phyloP scores from a whole-genome alignment of 2,888 invertebrate genomes.

The Vandiemenella viatica region DNA sequence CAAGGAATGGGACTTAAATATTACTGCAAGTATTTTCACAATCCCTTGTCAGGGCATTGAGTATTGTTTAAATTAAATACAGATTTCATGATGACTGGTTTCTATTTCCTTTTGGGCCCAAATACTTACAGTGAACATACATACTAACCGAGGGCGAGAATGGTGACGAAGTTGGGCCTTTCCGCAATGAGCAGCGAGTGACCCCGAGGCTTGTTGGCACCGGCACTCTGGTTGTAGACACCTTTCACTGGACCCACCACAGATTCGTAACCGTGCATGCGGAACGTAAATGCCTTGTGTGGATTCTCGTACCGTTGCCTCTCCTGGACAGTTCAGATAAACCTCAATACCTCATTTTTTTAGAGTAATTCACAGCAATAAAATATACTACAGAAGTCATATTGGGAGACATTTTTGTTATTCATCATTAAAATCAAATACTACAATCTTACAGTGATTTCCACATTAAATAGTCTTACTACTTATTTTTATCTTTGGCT shows the following conservation, averaged over 20 bases:
- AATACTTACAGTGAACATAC: too few relatives aligned
- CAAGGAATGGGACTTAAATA: too few relatives aligned
- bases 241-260: slow-evolving; percentile 73
- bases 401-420: too few relatives aligned
- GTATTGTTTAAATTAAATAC: too few relatives aligned
- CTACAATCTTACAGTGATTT: too few relatives aligned
- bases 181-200: slow-evolving; percentile 67
- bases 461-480: too few relatives aligned
- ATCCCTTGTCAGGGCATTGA: too few relatives aligned
- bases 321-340: slow-evolving; percentile 45
- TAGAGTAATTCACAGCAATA: neutral
- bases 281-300: slow-evolving; percentile 80
- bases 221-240: slow-evolving; percentile 44
- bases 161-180: slow-evolving; percentile 80
- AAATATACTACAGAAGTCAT: neutral
- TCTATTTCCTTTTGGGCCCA: too few relatives aligned
- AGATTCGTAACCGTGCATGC: slow-evolving; percentile 71
- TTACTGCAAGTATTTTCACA: too few relatives aligned
- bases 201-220: slow-evolving; percentile 50
- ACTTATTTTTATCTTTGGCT: too few relatives aligned
- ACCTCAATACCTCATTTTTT: neutral
- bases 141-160: slow-evolving; percentile 51
- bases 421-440: too few relatives aligned
- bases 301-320: slow-evolving; percentile 71
- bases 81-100: too few relatives aligned